phyloP scores from a whole-genome alignment of 2,113 vertebrate genomes.

The Acanthisitta chloris region DNA sequence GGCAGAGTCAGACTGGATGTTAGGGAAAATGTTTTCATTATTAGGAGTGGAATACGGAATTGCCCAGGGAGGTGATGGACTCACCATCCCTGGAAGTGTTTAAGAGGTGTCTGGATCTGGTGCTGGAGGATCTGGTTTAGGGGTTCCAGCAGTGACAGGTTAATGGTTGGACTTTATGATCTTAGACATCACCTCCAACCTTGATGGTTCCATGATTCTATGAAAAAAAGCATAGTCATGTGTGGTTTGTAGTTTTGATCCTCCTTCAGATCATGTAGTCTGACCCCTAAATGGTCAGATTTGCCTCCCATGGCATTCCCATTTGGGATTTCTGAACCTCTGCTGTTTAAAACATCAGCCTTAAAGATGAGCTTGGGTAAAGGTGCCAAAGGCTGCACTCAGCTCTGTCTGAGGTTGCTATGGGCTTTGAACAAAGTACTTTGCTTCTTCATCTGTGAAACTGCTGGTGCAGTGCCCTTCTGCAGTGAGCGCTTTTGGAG shows the following conservation, averaged over 20 bases:
- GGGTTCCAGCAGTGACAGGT: too few relatives aligned
- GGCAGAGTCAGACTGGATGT: too few relatives aligned
- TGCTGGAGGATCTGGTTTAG: too few relatives aligned
- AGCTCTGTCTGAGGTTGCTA: neutral
- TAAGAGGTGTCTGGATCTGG: too few relatives aligned
- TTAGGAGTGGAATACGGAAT: too few relatives aligned
- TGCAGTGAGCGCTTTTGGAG: neutral
- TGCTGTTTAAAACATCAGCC: neutral
- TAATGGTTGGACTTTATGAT: too few relatives aligned
- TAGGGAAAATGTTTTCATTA: too few relatives aligned
- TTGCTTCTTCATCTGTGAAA: neutral
- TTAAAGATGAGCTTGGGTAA: neutral
- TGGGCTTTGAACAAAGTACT: neutral
- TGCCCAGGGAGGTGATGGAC: too few relatives aligned
- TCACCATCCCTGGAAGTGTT: too few relatives aligned
- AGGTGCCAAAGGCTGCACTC: neutral
- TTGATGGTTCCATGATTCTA: too few relatives aligned
- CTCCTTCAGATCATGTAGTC: neutral
- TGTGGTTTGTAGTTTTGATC: neutral
- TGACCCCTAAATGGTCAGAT: fast-evolving
- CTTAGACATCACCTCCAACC: too few relatives aligned
- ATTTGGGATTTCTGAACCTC: neutral
- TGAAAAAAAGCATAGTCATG: fast-evolving
- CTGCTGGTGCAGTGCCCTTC: neutral
- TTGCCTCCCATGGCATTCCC: neutral